A percentile compares a stretch with the other conserved stretches of the same genome.
phyloP scores from a whole-genome alignment of 1,140 invertebrate species.

The Zelostemma sp. region DNA sequence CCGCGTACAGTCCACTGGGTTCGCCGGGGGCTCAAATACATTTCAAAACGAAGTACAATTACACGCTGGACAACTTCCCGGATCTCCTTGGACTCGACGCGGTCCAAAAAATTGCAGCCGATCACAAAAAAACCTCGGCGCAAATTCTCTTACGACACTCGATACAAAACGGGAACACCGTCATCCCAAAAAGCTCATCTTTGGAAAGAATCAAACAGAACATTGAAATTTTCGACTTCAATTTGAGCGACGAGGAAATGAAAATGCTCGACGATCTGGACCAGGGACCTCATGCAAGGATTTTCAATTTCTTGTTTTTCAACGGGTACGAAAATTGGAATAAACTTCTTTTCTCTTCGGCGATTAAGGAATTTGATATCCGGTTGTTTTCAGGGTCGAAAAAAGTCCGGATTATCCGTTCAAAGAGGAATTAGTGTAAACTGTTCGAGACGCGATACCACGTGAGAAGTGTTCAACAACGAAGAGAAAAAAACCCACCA shows the following conservation, averaged over 20 bases:
- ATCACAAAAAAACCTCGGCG: constrained; percentile 79
- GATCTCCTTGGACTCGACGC: constrained; percentile 78
- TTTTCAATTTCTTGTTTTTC: constrained; percentile 73
- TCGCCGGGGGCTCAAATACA: constrained; percentile 73
- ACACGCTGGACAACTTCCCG: constrained; percentile 73
- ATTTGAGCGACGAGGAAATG: constrained; percentile 70
- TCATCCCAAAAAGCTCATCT: constrained; percentile 89
- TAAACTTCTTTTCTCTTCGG: not conserved
- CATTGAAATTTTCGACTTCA: constrained; percentile 74
- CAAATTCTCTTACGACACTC: constrained; percentile 79
- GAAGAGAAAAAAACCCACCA: constrained; percentile 39
- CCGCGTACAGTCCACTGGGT: constrained; percentile 87
- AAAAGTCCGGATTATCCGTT: constrained; percentile 74
- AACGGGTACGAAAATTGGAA: constrained; percentile 65
- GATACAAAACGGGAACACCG: constrained; percentile 78
- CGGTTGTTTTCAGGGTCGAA: constrained; percentile 66
- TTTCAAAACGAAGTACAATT: constrained; percentile 69
- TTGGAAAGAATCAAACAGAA: constrained; percentile 78
- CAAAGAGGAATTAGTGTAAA: constrained; percentile 52
- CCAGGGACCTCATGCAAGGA: constrained; percentile 69
- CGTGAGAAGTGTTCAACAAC: constrained; percentile 22
- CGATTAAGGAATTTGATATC: constrained; percentile 8
- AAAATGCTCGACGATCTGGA: constrained; percentile 70
- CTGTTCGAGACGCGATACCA: too few relatives aligned
- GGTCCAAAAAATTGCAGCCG: constrained; percentile 77